Evolutionary conservation across 1,140 invertebrate species (phyloP), one percentile per base, ranked within the genome.

Genomic region (Hyles vespertilio): DNA sequence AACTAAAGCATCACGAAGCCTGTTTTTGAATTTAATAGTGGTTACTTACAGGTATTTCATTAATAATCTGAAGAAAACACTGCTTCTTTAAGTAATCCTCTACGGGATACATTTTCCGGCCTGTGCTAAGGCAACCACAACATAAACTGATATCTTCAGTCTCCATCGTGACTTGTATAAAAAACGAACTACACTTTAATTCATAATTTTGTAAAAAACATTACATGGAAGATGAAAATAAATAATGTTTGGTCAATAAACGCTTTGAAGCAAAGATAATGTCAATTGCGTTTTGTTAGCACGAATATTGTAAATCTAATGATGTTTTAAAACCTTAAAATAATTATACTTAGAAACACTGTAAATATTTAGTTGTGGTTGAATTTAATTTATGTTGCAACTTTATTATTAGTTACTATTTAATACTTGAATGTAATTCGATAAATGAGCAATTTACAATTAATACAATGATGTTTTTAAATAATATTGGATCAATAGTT

Each of bases 41-140:
- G 22, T 22, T 51, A 61, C 57, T 68, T 70, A 78, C 78, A 49
- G 68, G 51, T 54, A 74, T 57, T 64, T 79, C 73, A 53, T 51
- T 70, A 10, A 82, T 59, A 51, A 82, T 81, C 64, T 77, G 60
- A 10, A 63, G 44, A 67, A 81, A 83, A 71, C 72, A 75, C 46
- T 74, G 67, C 56, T 72, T 76, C 22, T 67, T 68, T 45, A 59
- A 63, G 50, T 44, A 60, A 12, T 79, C 73, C 1, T 72, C 64
- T 9, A 77, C 22, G 51, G 53, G 33, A 53, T 59, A 49, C 65
- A 83, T 74, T 74, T 76, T 80, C 22, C 81, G 60, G 9, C 68
- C 72, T 1, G 56, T 55, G 56, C 70, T 70, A 7, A 84, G 55
- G 48, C 81, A 84, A 11, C 77, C 81, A 51, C 67, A 70, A 45